Evolutionary conservation across 2,797 vertebrate genomes (phyloP).

Genomic region (Artibeus lituratus): DNA sequence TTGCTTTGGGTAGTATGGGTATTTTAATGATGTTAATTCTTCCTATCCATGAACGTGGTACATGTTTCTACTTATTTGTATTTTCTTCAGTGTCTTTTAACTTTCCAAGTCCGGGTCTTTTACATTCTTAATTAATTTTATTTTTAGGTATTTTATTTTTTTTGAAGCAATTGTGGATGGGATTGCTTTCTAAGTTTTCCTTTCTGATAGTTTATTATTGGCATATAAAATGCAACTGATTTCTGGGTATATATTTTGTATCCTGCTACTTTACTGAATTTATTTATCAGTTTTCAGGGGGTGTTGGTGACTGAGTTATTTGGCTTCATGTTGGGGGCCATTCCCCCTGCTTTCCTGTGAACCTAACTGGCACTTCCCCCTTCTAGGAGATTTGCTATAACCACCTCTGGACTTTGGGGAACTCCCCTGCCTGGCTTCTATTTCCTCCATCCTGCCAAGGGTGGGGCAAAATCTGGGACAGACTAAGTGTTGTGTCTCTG

Average conservation of each 20-base stretch:
- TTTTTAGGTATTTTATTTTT: neutral
- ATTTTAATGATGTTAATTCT: neutral
- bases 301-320: neutral
- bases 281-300: neutral
- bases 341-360: neutral
- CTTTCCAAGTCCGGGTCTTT: neutral
- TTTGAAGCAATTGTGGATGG: neutral
- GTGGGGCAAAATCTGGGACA: neutral
- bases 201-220: neutral
- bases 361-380: neutral
- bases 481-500: neutral
- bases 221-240: neutral
- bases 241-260: neutral
- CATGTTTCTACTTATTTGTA: neutral
- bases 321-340: neutral
- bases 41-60: neutral
- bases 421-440: neutral
- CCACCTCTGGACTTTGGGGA: neutral
- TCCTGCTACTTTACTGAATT: neutral
- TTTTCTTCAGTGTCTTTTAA: neutral
- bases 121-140: neutral
- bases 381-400: neutral
- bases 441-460: neutral
- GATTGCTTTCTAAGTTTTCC: neutral
- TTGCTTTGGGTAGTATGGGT: neutral